Conservation (phyloP, 2,888 invertebrate species). For the Galerucella nymphaeae region DNA sequence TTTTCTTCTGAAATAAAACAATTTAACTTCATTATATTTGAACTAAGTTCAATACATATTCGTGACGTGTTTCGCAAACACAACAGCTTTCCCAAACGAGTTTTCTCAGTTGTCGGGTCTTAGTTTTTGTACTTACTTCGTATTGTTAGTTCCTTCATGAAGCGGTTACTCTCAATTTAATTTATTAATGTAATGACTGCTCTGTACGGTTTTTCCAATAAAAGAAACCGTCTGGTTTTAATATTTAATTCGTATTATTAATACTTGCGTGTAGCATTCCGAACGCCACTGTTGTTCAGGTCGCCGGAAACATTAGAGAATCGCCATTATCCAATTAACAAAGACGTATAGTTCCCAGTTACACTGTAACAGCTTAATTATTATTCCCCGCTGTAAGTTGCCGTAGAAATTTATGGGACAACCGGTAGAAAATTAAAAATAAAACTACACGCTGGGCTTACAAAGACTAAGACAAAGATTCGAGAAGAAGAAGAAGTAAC, state of each 20-base stretch:
- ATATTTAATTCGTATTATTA: constrained; percentile 4
- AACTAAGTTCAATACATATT: too few species aligned
- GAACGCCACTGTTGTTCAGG: constrained; percentile 36
- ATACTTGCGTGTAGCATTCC: background rate
- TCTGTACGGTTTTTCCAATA: background rate
- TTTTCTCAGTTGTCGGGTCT: too few species aligned
- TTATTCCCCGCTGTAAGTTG: constrained; percentile 43
- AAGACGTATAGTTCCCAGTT: constrained; percentile 46
- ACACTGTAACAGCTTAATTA: constrained; percentile 44
- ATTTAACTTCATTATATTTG: too few species aligned
- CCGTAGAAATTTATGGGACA: constrained; percentile 41
- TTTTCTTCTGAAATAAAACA: too few species aligned
- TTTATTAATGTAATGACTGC: background rate
- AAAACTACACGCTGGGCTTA: constrained; percentile 42
- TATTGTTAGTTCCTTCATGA: too few species aligned
- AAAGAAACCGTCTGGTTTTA: background rate
- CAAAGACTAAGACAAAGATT: constrained; percentile 10
- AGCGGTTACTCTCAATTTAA: too few species aligned
- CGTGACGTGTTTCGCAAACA: too few species aligned
- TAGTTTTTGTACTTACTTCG: too few species aligned
- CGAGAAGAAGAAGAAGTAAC: constrained; percentile 10
- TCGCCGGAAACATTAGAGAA: constrained; percentile 48
- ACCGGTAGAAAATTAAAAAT: constrained; percentile 45
- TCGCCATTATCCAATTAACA: constrained; percentile 51
- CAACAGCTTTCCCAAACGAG: too few species aligned